These are phyloP conservation scores for Atrina japonica DNA, from an alignment of 2,888 invertebrate genomes.

Conservation along the genomic window DNA sequence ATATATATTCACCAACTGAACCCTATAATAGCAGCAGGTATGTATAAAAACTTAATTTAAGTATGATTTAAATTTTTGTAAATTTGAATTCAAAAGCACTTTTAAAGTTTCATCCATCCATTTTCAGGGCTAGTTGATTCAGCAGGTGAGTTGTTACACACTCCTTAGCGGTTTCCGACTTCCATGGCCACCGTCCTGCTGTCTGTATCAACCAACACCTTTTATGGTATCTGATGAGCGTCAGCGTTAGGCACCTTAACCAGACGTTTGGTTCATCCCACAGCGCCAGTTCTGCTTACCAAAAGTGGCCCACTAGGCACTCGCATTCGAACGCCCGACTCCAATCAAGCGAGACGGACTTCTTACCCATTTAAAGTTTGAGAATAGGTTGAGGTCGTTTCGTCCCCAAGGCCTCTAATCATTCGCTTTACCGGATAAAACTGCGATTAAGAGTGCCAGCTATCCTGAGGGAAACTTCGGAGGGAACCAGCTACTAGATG, in stretches of 20 bases:
- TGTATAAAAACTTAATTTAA: too few species aligned
- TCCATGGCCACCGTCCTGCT: constrained; percentile 89
- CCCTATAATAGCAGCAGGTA: too few species aligned
- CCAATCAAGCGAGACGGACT: constrained; percentile 62
- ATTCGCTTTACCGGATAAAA: constrained; percentile 89
- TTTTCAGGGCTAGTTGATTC: constrained; percentile 86
- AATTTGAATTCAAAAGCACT: too few species aligned
- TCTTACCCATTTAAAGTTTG: constrained; percentile 90
- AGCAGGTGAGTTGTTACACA: constrained; percentile 85
- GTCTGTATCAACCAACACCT: constrained; percentile 86
- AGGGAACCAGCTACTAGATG: constrained; percentile 90
- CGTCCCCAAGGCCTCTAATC: constrained; percentile 87
- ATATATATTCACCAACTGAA: too few species aligned
- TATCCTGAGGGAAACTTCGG: constrained; percentile 89
- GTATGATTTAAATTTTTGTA: too few species aligned
- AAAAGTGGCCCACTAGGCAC: constrained; percentile 88
- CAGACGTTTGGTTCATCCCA: constrained; percentile 88
- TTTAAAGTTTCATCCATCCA: too few species aligned
- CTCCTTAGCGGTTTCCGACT: constrained; percentile 87
- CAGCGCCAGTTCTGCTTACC: constrained; percentile 86
- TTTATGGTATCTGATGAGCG: constrained; percentile 85
- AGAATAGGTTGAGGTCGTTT: constrained; percentile 88
- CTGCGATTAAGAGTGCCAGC: constrained; percentile 83
- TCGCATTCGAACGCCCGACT: constrained; percentile 53
- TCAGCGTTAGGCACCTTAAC: constrained; percentile 86